Percentiles rank a stretch among this genome's conserved stretches.
phyloP scores from a whole-genome alignment of 2,888 invertebrate species.

The Lasioglossum malachurum region DNA sequence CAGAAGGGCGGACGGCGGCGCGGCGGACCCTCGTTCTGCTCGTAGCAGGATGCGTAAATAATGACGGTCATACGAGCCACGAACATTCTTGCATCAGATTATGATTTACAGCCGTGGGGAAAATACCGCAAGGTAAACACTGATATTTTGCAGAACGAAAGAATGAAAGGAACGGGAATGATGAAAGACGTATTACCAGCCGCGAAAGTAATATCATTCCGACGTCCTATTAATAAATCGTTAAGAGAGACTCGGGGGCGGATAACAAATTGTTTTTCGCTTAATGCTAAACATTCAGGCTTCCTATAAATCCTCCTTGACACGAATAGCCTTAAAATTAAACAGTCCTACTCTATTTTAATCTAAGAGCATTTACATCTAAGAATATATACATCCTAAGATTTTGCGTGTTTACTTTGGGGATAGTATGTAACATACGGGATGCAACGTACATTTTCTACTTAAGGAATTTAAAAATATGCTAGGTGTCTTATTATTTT shows the following conservation, averaged over 20 bases:
- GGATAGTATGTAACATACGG: too few species aligned
- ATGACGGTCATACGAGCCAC: conserved; percentile 66
- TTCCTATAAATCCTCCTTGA: neutral
- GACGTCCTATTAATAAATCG: conserved; percentile 33
- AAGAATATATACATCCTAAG: too few species aligned
- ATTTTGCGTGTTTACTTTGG: too few species aligned
- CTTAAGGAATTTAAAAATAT: too few species aligned
- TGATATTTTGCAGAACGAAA: conserved; percentile 24
- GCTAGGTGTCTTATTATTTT: too few species aligned
- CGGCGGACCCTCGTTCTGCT: conserved; percentile 64
- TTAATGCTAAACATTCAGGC: neutral
- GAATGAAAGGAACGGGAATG: neutral
- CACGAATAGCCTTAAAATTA: neutral
- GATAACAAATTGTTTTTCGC: neutral
- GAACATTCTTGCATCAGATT: conserved; percentile 58
- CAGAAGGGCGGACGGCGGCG: conserved; percentile 38
- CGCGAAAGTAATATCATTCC: conserved; percentile 2
- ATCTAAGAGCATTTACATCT: neutral
- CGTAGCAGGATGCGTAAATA: conserved; percentile 74
- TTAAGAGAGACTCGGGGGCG: conserved; percentile 15
- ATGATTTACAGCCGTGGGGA: conserved; percentile 63
- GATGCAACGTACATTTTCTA: too few species aligned
- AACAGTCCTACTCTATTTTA: neutral
- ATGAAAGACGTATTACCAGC: neutral
- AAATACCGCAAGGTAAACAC: conserved; percentile 32